A percentile compares a stretch with the other conserved stretches of the same genome.
These are phyloP conservation scores for Thripadectes ignobilis DNA, from an alignment of 2,797 vertebrate species.

Conservation along the genomic window DNA sequence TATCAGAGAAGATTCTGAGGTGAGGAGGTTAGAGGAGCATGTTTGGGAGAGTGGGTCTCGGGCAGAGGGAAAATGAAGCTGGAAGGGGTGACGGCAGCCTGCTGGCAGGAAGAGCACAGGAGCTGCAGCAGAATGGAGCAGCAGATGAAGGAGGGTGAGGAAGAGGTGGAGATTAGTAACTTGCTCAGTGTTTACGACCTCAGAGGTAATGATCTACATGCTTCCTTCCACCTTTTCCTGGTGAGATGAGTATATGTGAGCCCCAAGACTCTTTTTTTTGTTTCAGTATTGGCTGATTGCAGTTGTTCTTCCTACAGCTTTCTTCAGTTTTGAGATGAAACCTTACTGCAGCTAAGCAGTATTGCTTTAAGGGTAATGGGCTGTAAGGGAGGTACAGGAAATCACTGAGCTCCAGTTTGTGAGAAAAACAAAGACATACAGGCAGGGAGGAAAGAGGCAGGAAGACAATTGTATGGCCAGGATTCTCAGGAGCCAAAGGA, in stretches of 20 bases:
- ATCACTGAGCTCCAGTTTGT: slow-evolving; percentile 44
- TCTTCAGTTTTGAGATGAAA: neutral
- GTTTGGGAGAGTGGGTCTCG: neutral
- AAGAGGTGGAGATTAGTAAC: neutral
- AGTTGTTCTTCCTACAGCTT: neutral
- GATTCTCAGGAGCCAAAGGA: neutral
- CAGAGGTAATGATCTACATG: neutral
- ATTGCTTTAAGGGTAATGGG: slow-evolving; percentile 46
- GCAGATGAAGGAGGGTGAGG: neutral
- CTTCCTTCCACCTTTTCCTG: slow-evolving; percentile 37
- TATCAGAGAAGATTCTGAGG: neutral
- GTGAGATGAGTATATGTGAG: neutral
- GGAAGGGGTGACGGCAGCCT: neutral
- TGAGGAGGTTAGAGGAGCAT: neutral
- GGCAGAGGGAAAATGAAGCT: neutral
- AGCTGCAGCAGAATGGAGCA: neutral
- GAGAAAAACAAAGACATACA: slow-evolving; percentile 63
- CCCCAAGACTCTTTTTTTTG: neutral
- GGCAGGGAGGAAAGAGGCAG: slow-evolving; percentile 53
- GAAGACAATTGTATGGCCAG: slow-evolving; percentile 24
- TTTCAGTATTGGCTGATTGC: neutral
- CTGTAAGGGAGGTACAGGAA: slow-evolving; percentile 59
- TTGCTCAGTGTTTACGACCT: neutral
- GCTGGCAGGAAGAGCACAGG: neutral
- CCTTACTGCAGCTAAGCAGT: neutral